Conservation (phyloP, 2,113 vertebrate species). For the Onychostruthus taczanowskii region DNA sequence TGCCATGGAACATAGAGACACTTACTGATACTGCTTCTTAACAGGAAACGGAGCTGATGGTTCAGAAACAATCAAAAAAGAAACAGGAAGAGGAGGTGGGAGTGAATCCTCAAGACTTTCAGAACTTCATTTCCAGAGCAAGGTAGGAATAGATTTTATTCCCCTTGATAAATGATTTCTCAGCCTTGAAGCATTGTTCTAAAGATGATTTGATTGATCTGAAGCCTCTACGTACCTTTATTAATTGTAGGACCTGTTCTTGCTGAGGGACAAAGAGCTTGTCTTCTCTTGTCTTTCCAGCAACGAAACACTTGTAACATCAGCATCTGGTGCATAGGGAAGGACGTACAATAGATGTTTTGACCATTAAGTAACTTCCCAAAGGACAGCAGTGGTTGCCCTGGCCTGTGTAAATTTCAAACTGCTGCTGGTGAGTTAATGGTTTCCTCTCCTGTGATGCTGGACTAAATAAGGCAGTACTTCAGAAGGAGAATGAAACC, state of each 20-base stretch:
- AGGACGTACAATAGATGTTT: not conserved
- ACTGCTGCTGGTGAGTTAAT: not conserved
- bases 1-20: not conserved
- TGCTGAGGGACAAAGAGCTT: not conserved
- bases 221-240: not conserved
- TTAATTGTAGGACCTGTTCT: not conserved
- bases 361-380: not conserved
- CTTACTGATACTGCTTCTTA: slow-evolving; percentile 41
- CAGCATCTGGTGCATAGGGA: not conserved
- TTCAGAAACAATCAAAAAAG: slow-evolving; percentile 76
- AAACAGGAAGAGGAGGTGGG: slow-evolving; percentile 74
- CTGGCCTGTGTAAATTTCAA: not conserved
- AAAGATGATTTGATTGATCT: not conserved
- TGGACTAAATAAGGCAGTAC: not conserved
- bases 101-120: slow-evolving; percentile 83
- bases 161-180: not conserved
- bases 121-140: slow-evolving; percentile 85
- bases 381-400: not conserved
- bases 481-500: not conserved
- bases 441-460: not conserved
- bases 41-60: slow-evolving; percentile 90
- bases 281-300: not conserved
- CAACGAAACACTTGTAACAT: not conserved
- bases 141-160: slow-evolving; percentile 76
- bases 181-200: not conserved